Evolutionary conservation across 2,113 vertebrate genomes (phyloP).

Genomic region (Silurus glanis): DNA sequence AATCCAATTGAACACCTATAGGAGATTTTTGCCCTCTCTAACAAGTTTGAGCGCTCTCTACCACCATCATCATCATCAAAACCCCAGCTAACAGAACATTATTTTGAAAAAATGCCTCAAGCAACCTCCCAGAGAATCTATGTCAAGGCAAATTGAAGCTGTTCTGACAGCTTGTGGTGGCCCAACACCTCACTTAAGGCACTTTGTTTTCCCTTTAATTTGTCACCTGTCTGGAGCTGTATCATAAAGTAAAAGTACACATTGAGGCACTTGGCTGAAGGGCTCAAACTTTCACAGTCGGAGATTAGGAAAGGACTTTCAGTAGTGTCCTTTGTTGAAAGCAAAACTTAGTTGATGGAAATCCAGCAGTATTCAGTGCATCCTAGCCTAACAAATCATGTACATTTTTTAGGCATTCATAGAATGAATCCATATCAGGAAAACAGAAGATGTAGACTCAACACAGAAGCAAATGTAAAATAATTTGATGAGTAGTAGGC

Average conservation of each 20-base stretch:
- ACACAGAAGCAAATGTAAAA: background rate
- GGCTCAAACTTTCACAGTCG: background rate
- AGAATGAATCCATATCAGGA: background rate
- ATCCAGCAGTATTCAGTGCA: background rate
- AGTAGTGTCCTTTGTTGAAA: background rate
- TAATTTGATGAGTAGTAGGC: background rate
- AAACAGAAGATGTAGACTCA: background rate
- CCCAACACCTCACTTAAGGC: background rate
- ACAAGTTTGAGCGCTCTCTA: background rate
- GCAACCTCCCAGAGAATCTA: background rate
- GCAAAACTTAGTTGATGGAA: background rate
- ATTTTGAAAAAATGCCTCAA: background rate
- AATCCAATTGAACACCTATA: background rate
- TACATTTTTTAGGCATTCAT: background rate
- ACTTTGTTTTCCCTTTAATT: constrained; percentile 9
- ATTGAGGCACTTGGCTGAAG: background rate
- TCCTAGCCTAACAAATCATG: background rate
- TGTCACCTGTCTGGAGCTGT: constrained; percentile 10
- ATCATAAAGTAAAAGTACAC: constrained; percentile 2
- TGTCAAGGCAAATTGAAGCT: background rate
- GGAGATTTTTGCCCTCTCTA: background rate
- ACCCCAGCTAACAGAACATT: background rate
- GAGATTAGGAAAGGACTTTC: background rate
- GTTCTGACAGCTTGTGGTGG: background rate
- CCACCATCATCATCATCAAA: background rate